phyloP scores from a whole-genome alignment of 2,888 invertebrate species.

The Lasioglossum pauxillum region DNA sequence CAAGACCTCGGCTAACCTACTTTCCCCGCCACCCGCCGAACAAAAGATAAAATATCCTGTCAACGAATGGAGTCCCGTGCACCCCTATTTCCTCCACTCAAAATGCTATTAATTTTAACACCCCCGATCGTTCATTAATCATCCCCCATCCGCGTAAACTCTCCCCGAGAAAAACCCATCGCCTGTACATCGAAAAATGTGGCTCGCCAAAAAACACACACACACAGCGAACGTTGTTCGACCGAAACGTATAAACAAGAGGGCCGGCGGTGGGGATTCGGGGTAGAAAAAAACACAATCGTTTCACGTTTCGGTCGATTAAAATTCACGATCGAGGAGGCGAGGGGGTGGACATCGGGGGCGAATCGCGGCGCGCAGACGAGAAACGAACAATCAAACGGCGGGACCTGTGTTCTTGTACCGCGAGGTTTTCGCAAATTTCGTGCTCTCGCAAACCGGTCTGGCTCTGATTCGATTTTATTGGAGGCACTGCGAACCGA shows the following conservation, averaged over 20 bases:
- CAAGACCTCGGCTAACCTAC: not conserved
- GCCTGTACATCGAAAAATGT: not conserved
- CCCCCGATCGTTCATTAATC: conserved; percentile 2
- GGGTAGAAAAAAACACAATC: conserved; percentile 11
- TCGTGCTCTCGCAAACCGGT: conserved; percentile 13
- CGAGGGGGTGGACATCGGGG: not conserved
- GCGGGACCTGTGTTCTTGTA: conserved; percentile 9
- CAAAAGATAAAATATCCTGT: not conserved
- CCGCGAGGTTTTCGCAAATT: conserved; percentile 45
- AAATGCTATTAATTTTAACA: not conserved
- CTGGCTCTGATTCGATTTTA: not conserved
- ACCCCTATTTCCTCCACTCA: not conserved
- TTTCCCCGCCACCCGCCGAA: not conserved
- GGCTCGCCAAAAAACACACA: not conserved
- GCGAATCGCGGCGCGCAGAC: not conserved
- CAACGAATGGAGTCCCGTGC: not conserved
- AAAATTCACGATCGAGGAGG: conserved; percentile 30
- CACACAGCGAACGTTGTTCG: not conserved
- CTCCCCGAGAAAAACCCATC: not conserved
- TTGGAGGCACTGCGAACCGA: not conserved
- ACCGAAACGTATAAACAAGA: conserved; percentile 13
- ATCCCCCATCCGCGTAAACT: not conserved
- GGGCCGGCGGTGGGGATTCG: not conserved
- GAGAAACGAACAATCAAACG: conserved; percentile 37
- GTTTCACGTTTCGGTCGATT: conserved; percentile 19